phyloP scores from a whole-genome alignment of 2,797 vertebrate species.

The Scolopax bukidnonensis region DNA sequence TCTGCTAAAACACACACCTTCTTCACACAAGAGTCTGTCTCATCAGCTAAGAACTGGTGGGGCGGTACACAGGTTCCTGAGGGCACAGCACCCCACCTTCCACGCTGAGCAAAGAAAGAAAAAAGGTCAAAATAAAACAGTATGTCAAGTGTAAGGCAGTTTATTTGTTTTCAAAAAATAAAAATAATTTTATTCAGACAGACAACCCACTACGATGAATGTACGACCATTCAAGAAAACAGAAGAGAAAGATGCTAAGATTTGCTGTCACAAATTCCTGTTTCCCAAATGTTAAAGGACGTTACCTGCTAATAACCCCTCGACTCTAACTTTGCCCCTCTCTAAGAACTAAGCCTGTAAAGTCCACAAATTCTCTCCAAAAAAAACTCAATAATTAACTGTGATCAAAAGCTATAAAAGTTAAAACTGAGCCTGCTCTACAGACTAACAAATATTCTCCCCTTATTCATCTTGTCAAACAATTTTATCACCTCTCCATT shows the following conservation, averaged over 20 bases:
- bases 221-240: neutral
- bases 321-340: neutral
- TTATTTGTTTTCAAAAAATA: neutral
- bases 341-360: neutral
- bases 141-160: neutral
- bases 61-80: neutral
- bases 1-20: neutral
- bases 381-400: neutral
- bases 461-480: neutral
- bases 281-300: neutral
- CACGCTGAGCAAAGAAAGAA: neutral
- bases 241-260: neutral
- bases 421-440: neutral
- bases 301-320: neutral
- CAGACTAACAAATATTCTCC: neutral
- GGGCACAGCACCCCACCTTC: neutral
- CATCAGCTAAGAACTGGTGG: neutral
- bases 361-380: neutral
- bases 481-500: neutral
- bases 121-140: neutral
- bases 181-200: neutral
- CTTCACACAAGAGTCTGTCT: neutral
- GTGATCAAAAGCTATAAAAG: neutral
- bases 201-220: neutral
- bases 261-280: neutral